A percentile compares a stretch with the other conserved stretches of the same genome.
phyloP scores from a whole-genome alignment of 2,888 invertebrate species.

The Hydropsyche betteni region DNA sequence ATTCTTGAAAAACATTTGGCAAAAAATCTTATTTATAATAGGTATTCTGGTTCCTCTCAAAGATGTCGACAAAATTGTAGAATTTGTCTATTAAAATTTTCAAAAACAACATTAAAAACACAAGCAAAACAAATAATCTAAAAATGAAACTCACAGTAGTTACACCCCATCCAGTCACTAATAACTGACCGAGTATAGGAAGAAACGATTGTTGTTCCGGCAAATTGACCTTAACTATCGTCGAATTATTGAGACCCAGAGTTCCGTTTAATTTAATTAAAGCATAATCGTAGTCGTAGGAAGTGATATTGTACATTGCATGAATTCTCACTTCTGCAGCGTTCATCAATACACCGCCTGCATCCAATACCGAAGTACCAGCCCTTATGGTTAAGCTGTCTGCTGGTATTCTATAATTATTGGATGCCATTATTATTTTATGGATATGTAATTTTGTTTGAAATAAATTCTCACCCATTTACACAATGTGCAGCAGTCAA shows the following conservation, averaged over 20 bases:
- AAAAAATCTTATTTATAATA: conserved; percentile 63
- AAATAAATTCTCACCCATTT: conserved; percentile 47
- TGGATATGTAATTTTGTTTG: no score
- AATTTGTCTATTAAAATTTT: conserved; percentile 55
- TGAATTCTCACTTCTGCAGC: conserved; percentile 61
- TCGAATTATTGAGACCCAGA: conserved; percentile 56
- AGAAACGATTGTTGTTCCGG: conserved; percentile 58
- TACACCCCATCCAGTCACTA: conserved; percentile 64
- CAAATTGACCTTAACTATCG: conserved; percentile 58
- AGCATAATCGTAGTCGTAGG: conserved; percentile 64
- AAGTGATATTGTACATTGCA: conserved; percentile 60
- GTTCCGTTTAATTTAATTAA: conserved; percentile 57
- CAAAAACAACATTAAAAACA: background rate
- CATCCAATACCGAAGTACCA: conserved; percentile 63
- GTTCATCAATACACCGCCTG: conserved; percentile 61
- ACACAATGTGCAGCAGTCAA: conserved; percentile 63
- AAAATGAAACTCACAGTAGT: conserved; percentile 57
- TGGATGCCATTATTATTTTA: no score
- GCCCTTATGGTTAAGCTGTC: conserved; percentile 59
- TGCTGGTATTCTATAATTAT: no score
- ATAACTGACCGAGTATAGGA: conserved; percentile 59
- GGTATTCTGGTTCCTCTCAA: conserved; percentile 65
- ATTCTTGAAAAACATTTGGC: conserved; percentile 60
- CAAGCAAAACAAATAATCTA: background rate
- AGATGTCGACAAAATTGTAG: conserved; percentile 54